Conservation (phyloP, 1,140 invertebrate species). For the Drosophila subpulchrella region DNA sequence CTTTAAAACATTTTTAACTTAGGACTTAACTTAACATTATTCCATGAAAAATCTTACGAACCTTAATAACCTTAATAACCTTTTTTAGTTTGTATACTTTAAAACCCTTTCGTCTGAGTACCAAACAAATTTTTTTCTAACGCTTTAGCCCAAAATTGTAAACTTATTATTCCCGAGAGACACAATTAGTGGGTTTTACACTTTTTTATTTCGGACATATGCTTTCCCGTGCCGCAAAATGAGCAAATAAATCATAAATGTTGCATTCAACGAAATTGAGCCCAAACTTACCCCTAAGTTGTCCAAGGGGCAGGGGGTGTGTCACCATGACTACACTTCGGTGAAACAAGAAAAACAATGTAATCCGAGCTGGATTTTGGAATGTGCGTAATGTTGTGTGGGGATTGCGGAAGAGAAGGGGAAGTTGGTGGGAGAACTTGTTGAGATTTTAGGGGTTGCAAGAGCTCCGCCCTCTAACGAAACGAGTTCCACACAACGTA, state of each 20-base stretch:
- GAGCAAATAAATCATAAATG: constrained; percentile 83
- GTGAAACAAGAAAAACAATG: constrained; percentile 66
- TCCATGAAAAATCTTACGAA: no score
- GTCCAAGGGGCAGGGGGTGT: constrained; percentile 29
- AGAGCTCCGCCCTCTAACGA: constrained; percentile 47
- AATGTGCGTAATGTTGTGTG: constrained; percentile 64
- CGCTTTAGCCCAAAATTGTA: constrained; percentile 37
- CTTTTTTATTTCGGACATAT: constrained; percentile 63
- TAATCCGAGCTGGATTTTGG: constrained; percentile 58
- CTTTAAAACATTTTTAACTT: no score
- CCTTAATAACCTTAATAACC: no score
- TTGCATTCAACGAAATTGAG: constrained; percentile 73
- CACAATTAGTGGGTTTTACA: constrained; percentile 65
- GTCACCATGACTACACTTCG: constrained; percentile 47
- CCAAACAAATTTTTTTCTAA: neutral
- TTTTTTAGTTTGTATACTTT: neutral
- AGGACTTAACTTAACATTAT: no score
- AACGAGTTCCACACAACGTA: no score
- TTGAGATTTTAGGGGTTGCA: constrained; percentile 43
- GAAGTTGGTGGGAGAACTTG: constrained; percentile 5
- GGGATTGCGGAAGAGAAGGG: constrained; percentile 7
- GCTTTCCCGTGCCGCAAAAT: constrained; percentile 64
- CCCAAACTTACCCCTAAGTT: constrained; percentile 54
- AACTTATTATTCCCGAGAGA: constrained; percentile 62
- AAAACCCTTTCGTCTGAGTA: neutral